Evolutionary conservation across 1,140 invertebrate species (phyloP), one percentile per base, ranked within the genome.

Genomic region (Nymphalis io): DNA sequence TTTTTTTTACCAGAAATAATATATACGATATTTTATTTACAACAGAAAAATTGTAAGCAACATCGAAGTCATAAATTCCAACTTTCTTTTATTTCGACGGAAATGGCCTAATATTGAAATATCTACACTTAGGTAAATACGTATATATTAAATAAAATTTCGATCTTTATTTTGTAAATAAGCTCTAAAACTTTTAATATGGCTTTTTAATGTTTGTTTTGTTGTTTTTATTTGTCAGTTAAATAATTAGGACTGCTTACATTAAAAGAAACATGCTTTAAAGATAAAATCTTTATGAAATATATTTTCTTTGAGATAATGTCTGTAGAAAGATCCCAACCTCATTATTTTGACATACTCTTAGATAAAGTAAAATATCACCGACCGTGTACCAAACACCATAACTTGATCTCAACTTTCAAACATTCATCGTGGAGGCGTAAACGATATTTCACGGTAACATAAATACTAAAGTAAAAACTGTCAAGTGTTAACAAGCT

Each of bases 401-500:
- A 63, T 63, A 63, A 53, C 46, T 63, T 38, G 48, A 61, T 48
- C 42, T 38, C 18, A n/a, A 44, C 13, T 44, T 44, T 33, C 27
- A n/a, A 44, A 44, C n/a, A n/a, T 44, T 44, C n/a, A 60, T 15
- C 11, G n/a, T 42, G 18, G 27, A 55, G 66, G 58, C 58, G 58
- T 39, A 13, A 55, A 55, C 58, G 48, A 33, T 68, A 61, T 51
- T 51, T 60, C 48, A 61, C 23, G 18, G 44, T 20, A 33, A 21
- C 46, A 61, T 61, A 61, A 68, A 44, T 60, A 68, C 48, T 38
- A 51, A 39, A 68, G 42, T 60, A 40, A 66, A 58, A 68, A 60
- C 33, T 40, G 27, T 11, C 33, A 5, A 18, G 48, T 42, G 11
- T 55, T 68, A 60, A 51, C 59, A 61, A 60, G 59, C 61, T 46